Evolutionary conservation across 2,797 vertebrate species (phyloP), one percentile per base, ranked within the genome.

Genomic region (Pelodytes ibericus): DNA sequence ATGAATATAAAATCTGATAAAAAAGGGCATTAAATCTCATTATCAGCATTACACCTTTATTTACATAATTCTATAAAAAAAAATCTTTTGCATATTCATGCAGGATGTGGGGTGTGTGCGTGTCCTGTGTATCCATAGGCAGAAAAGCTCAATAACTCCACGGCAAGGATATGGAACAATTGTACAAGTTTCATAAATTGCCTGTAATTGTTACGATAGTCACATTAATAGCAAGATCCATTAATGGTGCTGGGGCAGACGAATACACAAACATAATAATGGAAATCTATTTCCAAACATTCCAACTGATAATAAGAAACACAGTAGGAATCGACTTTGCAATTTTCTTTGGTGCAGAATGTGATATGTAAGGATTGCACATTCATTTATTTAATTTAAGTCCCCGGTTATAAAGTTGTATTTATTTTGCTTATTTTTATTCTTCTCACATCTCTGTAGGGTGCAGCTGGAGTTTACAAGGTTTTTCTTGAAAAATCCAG

Each of bases 281-380:
- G 44, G 56, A 62, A 79, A 68, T 72, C 76, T 73, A 73, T 72
- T 79, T 67, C 51, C 70, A 79, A 72, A 79, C 70, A 79, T 73
- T 72, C 70, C 61, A 57, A 33, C 63, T 73, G 63, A 79, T 79
- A 73, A 68, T 78, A 72, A 78, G 75, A 78, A 79, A 72, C 70
- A 68, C 76, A 73, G 76, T 68, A 61, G 70, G 70, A 79, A 71
- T 8, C 76, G 65, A 44, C 70, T 39, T 41, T 67, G 44, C 63
- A 79, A 79, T 78, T 78, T 78, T 51, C 62, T 67, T 72, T 44
- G 39, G 58, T n/a, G 31, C 39, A 53, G 44, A 76, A 49, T 26
- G 33, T 62, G 60, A 56, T 68, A 64, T 67, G 61, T 33, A 72
- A 68, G 68, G 27, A 72, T 53, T 73, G 71, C 57, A 72, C 70